Percentiles rank a stretch among this genome's conserved stretches.
Evolutionary conservation across 2,113 vertebrate species (phyloP).

Genomic region (Hippopotamus amphibius): DNA sequence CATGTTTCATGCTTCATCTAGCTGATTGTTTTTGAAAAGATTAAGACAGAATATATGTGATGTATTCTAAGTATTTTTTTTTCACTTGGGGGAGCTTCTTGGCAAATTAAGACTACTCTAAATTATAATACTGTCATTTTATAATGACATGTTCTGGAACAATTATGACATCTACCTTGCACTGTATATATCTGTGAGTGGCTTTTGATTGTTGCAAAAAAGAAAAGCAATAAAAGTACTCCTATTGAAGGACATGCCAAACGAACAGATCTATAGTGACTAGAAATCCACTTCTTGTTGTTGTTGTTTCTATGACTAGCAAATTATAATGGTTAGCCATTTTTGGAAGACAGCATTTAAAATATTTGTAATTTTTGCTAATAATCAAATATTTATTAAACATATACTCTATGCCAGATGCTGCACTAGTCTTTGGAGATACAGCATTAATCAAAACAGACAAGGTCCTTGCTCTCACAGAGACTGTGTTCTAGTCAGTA

Average conservation of each 20-base stretch:
- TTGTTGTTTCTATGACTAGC: background rate
- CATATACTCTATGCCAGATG: background rate
- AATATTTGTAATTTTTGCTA: background rate
- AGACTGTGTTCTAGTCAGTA: background rate
- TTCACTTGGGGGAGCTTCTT: background rate
- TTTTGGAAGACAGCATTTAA: conserved; percentile 10
- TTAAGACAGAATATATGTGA: background rate
- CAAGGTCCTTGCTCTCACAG: background rate
- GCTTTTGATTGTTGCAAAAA: background rate
- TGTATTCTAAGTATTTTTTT: background rate
- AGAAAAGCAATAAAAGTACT: background rate
- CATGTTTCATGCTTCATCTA: background rate
- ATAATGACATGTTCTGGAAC: background rate
- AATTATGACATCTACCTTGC: background rate
- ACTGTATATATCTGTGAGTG: background rate
- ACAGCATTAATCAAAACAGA: background rate
- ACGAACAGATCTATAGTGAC: background rate
- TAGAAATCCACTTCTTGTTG: background rate
- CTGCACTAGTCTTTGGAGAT: background rate
- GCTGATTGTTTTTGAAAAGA: background rate
- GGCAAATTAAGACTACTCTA: background rate
- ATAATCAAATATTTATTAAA: background rate
- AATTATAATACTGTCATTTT: background rate
- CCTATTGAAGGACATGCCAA: background rate
- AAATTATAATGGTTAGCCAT: background rate